Evolutionary conservation across 2,888 invertebrate species (phyloP), one percentile per base, ranked within the genome.

Genomic region (Metopia argyrocephala): DNA sequence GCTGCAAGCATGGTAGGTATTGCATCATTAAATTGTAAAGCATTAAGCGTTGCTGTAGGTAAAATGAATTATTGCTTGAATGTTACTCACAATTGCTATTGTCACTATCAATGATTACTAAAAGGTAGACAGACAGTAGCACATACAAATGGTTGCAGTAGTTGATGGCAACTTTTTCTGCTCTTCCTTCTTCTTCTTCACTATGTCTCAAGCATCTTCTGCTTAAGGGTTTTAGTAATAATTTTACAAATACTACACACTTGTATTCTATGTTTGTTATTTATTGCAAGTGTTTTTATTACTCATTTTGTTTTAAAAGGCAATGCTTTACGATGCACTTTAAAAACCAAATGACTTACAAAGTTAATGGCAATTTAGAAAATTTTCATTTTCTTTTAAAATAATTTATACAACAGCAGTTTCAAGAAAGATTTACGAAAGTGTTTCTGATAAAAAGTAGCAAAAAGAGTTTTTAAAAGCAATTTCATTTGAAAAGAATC

Each of bases 31-130:
- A 74, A 76, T 75, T 74, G 66, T 68, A 68, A 76, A 68, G 45
- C 15, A 15, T 38, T 82, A 84, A 83, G 79, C 84, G 65, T 56
- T 74, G 81, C 74, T 78, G 80, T 80, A 80, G 80, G 80, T 83
- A 78, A 80, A 80, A 83, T 83, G 80, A 83, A 83, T 83, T 83
- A 83, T 79, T 71, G 80, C 83, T 78, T 76, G 76, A 69, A 68
- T 75, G 82, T 78, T 81, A 81, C n/a, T n/a, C n/a, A n/a, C 78
- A 81, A 81, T 81, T 81, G 78, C 78, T 70, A 78, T 70, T 81
- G 81, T 78, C 81, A 81, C 78, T 66, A 70, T 64, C 81, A 81
- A 81, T 81, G 78, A 78, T 81, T 70, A 61, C 81, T 61, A 65
- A 62, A 66, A 81, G 78, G 65, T 66, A 73, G 59, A 66, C 74